A percentile compares a stretch with the other conserved stretches of the same genome.
Conservation (phyloP, 2,888 invertebrate species). For the Erynnis tages region DNA sequence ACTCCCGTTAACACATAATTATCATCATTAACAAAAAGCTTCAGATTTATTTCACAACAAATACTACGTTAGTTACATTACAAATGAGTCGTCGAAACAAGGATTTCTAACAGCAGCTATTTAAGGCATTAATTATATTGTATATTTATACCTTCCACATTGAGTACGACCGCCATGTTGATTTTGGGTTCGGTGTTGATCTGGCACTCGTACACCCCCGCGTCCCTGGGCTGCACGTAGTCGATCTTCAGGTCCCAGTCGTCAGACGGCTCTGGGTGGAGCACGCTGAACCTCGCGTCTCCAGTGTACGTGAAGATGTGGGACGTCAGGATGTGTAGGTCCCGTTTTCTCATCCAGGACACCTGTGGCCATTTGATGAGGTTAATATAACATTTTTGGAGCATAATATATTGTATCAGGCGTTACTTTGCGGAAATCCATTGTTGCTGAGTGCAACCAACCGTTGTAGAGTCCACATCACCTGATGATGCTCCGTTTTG, state of each 20-base stretch:
- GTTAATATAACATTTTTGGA: too few relatives aligned
- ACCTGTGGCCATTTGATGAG: conserved; percentile 76
- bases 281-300: conserved; percentile 91
- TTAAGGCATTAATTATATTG: not conserved
- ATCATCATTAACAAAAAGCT: too few relatives aligned
- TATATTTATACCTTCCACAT: conserved; percentile 86
- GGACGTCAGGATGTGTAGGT: conserved; percentile 91
- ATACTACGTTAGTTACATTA: too few relatives aligned
- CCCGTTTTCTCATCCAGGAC: conserved; percentile 91
- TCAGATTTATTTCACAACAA: too few relatives aligned
- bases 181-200: conserved; percentile 95
- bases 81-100: too few relatives aligned
- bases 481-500: too few relatives aligned
- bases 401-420: too few relatives aligned
- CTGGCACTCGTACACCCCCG: conserved; percentile 93
- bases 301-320: conserved; percentile 93
- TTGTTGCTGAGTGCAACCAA: too few relatives aligned
- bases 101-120: too few relatives aligned
- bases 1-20: too few relatives aligned
- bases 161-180: conserved; percentile 90
- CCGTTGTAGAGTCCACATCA: too few relatives aligned
- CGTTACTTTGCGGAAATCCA: too few relatives aligned
- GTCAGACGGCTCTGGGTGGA: conserved; percentile 91
- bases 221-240: conserved; percentile 91
- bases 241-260: conserved; percentile 93